Base-by-base conservation (phyloP, 2,888 invertebrate species). In the Synergus laeviventris region DNA sequence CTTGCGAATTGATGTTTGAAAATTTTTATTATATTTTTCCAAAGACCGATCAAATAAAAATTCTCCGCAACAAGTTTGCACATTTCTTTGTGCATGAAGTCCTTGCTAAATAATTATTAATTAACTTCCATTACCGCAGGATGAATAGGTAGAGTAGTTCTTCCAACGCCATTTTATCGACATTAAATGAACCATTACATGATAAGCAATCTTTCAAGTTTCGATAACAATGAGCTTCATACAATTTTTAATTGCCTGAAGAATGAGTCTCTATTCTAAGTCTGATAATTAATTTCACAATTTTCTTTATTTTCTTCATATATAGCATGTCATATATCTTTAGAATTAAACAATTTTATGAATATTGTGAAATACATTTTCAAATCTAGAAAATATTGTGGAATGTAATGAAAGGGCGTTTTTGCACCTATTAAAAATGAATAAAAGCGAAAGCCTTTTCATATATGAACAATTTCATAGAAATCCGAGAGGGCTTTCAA, bases 121-220 rank as follows among this genome's bases (percentile, higher is more conserved):
- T 61, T 61, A 61, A 61, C n/a, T 61, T 61, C 61, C 61, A 61
- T 61, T 61, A 62, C 14, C 16, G 36, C 31, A 31, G 61, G n/a
- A 62, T 62, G 38, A 36, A 16, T 42, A 11, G 42, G 11, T 42
- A 12, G 1, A 42, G 8, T 5, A 42, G 5, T 42, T 36, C 31
- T 31, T 59, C 24, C 24, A 7, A 59, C 12, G 59, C 16, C 24
- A 24, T 31, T 60, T 60, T 21, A 60, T 60, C 31, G 24, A 21
- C 24, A 61, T 61, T 24, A 61, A n/a, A 59, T 24, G 36, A 16
- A 16, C 31, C 31, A 61, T 36, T 61, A 31, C 31, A 31, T 3
- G 31, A 31, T 31, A 31, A 3, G 5, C 2, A 31, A 2, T 31
- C 2, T 31, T 31, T 31, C 4, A 31, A 31, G 31, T 31, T 31